Conservation (phyloP, 2,888 invertebrate species). For the Melieria crassipennis region DNA sequence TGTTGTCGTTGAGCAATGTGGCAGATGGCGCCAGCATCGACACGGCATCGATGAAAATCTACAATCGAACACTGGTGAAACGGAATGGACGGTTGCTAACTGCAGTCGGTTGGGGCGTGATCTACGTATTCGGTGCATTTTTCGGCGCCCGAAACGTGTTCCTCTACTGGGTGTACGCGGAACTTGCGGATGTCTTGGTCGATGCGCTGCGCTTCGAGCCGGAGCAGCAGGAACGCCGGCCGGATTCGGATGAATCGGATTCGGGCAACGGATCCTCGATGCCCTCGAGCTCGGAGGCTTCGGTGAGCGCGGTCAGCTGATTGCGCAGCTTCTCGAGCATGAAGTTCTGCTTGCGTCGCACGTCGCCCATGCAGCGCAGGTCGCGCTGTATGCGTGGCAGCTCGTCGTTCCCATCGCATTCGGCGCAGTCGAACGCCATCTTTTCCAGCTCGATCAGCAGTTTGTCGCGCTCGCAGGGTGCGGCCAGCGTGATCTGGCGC, state of each 20-base stretch:
- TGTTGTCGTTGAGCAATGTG: too few relatives aligned
- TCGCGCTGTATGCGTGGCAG: constrained; percentile 50
- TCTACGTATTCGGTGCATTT: too few relatives aligned
- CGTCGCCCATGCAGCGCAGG: constrained; percentile 47
- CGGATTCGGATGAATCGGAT: not conserved
- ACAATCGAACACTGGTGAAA: too few relatives aligned
- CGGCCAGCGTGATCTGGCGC: constrained; percentile 51
- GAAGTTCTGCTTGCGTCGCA: constrained; percentile 47
- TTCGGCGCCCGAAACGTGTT: too few relatives aligned
- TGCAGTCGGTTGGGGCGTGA: too few relatives aligned
- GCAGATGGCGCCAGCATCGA: too few relatives aligned
- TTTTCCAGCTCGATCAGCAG: constrained; percentile 53
- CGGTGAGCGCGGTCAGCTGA: constrained; percentile 21
- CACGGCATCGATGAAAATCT: too few relatives aligned
- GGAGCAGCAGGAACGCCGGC: too few relatives aligned
- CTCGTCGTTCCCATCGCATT: constrained; percentile 37
- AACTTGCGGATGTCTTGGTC: too few relatives aligned
- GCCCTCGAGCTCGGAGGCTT: constrained; percentile 13
- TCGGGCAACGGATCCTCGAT: not conserved
- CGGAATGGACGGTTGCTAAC: too few relatives aligned
- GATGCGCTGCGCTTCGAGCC: too few relatives aligned
- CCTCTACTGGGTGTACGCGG: too few relatives aligned
- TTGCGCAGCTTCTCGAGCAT: constrained; percentile 48
- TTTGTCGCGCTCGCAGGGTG: constrained; percentile 44
- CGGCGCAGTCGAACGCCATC: constrained; percentile 44